phyloP scores from a whole-genome alignment of 2,888 invertebrate genomes.

The Xanthorhoe designata region DNA sequence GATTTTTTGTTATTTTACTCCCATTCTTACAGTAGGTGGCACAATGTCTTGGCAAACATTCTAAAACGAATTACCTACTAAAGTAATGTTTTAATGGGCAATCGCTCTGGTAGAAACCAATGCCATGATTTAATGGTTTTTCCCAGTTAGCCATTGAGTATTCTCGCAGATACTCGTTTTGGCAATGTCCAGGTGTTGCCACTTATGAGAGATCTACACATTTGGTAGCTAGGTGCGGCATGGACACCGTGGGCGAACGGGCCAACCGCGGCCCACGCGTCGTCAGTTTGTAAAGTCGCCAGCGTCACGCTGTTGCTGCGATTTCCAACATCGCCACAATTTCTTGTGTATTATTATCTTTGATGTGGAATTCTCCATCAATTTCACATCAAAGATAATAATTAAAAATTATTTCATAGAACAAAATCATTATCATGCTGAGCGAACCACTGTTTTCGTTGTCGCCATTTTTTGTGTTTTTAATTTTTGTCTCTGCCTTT shows the following conservation, averaged over 20 bases:
- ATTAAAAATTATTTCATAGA: neutral
- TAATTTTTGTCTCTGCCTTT: too few relatives aligned
- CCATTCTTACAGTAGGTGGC: too few relatives aligned
- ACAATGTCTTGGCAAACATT: too few relatives aligned
- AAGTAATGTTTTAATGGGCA: too few relatives aligned
- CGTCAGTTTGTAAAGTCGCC: slow-evolving; percentile 49
- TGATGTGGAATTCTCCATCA: slow-evolving; percentile 40
- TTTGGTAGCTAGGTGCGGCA: slow-evolving; percentile 76
- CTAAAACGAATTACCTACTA: too few relatives aligned
- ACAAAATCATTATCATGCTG: too few relatives aligned
- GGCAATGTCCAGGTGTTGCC: slow-evolving; percentile 5
- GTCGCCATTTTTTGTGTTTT: too few relatives aligned
- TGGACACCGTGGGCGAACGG: slow-evolving; percentile 75
- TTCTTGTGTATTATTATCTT: slow-evolving; percentile 54
- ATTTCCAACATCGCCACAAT: slow-evolving; percentile 74
- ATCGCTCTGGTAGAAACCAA: neutral
- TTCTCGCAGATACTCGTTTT: neutral
- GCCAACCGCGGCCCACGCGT: slow-evolving; percentile 68
- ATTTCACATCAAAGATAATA: neutral
- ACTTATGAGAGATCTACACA: slow-evolving; percentile 60
- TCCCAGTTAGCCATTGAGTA: neutral
- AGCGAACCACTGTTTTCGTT: too few relatives aligned
- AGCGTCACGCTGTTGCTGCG: slow-evolving; percentile 57
- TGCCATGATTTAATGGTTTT: neutral
- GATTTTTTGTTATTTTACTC: too few relatives aligned